These are phyloP conservation scores for Lordiphosa stackelbergi DNA, from an alignment of 1,140 invertebrate genomes.

Conservation along the genomic window DNA sequence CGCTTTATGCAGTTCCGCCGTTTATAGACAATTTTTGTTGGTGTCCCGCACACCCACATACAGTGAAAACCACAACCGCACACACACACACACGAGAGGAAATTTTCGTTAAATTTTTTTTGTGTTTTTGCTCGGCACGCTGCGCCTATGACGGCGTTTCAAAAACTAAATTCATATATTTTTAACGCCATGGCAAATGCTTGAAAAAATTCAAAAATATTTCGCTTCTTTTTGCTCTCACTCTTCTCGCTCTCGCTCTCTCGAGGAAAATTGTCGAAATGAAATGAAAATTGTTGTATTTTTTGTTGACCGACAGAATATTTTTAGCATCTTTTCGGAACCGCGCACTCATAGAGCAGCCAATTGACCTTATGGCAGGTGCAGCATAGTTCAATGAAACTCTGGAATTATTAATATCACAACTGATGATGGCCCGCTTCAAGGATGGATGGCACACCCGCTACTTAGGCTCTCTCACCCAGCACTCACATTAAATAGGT, in stretches of 20 bases:
- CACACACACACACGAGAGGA: slow-evolving; percentile 10
- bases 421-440: slow-evolving; percentile 22
- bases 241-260: slow-evolving; percentile 5
- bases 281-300: slow-evolving; percentile 42
- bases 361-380: slow-evolving; percentile 65
- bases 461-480: slow-evolving; percentile 4
- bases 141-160: slow-evolving; percentile 71
- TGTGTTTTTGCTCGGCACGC: slow-evolving; percentile 42
- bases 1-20: slow-evolving; percentile 32
- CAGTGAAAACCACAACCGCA: slow-evolving; percentile 9
- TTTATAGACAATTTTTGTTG: slow-evolving; percentile 27
- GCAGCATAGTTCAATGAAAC: slow-evolving; percentile 61
- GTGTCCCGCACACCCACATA: slow-evolving; percentile 8
- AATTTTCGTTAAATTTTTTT: slow-evolving; percentile 2
- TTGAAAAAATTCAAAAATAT: slow-evolving; percentile 54
- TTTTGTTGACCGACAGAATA: slow-evolving; percentile 54
- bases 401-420: slow-evolving; percentile 58
- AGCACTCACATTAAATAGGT: slow-evolving; percentile 22
- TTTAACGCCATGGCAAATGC: slow-evolving; percentile 60
- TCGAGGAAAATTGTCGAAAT: slow-evolving; percentile 22
- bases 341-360: slow-evolving; percentile 2
- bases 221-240: slow-evolving; percentile 9
- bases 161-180: slow-evolving; percentile 74
- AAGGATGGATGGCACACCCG: slow-evolving; percentile 20
- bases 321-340: slow-evolving; percentile 44